These are phyloP conservation scores for Listrodromus nycthemerus DNA, from an alignment of 2,888 invertebrate genomes.

Conservation along the genomic window DNA sequence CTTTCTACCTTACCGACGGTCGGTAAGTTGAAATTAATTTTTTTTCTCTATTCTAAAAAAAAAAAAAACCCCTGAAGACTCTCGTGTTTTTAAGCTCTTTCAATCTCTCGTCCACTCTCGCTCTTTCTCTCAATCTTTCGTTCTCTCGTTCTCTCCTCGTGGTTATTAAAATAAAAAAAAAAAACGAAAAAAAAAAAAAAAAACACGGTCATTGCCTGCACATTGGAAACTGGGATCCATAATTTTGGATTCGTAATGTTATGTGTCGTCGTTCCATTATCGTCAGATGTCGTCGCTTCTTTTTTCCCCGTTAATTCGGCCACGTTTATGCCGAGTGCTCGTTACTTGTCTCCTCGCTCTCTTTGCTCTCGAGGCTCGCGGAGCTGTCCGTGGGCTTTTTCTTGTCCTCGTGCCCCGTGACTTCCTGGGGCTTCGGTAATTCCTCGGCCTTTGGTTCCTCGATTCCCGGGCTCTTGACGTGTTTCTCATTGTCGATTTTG, in stretches of 20 bases:
- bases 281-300: neutral
- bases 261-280: neutral
- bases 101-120: constrained; percentile 68
- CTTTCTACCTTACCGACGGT: neutral
- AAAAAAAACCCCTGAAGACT: constrained; percentile 50
- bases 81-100: constrained; percentile 55
- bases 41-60: no score
- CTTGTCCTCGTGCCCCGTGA: constrained; percentile 74
- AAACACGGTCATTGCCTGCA: constrained; percentile 33
- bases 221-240: constrained; percentile 4
- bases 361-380: constrained; percentile 66
- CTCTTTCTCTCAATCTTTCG: constrained; percentile 71
- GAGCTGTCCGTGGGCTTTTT: constrained; percentile 67
- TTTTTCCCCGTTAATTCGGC: neutral
- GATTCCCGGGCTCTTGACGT: constrained; percentile 68
- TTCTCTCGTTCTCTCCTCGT: constrained; percentile 72
- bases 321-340: constrained; percentile 41
- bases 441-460: constrained; percentile 83
- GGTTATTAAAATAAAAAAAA: constrained; percentile 52
- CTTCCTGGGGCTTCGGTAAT: constrained; percentile 78
- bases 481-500: constrained; percentile 36
- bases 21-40: no score
- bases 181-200: constrained; percentile 53
- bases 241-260: constrained; percentile 4
- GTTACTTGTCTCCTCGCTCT: constrained; percentile 60